phyloP scores from a whole-genome alignment of 2,113 vertebrate species.

The Lepisosteus oculatus region DNA sequence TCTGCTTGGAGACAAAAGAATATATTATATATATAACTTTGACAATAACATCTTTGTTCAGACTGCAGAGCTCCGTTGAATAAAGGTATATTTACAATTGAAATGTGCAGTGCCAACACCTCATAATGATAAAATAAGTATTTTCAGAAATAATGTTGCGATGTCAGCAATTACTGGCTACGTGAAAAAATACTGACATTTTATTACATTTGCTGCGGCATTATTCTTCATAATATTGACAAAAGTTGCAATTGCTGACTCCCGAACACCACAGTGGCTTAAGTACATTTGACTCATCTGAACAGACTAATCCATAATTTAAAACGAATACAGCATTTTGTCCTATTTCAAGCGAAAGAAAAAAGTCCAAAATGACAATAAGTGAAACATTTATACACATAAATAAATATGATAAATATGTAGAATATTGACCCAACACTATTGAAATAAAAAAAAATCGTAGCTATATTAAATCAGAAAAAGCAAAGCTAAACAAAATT shows the following conservation, averaged over 20 bases:
- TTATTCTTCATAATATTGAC: constrained; percentile 55
- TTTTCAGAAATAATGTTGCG: constrained; percentile 27
- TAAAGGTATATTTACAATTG: constrained; percentile 54
- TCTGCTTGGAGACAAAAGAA: constrained; percentile 15
- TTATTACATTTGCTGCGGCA: constrained; percentile 43
- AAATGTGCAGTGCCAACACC: constrained; percentile 54
- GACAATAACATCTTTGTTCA: constrained; percentile 41
- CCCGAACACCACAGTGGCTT: constrained; percentile 12
- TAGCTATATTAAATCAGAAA: too few relatives aligned
- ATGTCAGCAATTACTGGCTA: constrained; percentile 49
- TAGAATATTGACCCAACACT: too few relatives aligned
- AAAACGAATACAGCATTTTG: constrained; percentile 1
- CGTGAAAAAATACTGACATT: constrained; percentile 50
- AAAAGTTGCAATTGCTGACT: constrained; percentile 14
- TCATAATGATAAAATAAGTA: constrained; percentile 38
- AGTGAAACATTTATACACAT: too few relatives aligned
- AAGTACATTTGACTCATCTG: constrained; percentile 13
- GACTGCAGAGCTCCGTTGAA: constrained; percentile 39
- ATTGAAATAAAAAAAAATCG: too few relatives aligned
- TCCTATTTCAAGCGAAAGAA: neutral
- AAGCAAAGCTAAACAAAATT: too few relatives aligned
- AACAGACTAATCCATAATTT: constrained; percentile 12
- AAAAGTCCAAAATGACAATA: too few relatives aligned
- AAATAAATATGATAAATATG: too few relatives aligned
- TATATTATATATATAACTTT: constrained; percentile 32